phyloP scores from a whole-genome alignment of 2,113 vertebrate genomes.

The Phylloscopus trochilus region DNA sequence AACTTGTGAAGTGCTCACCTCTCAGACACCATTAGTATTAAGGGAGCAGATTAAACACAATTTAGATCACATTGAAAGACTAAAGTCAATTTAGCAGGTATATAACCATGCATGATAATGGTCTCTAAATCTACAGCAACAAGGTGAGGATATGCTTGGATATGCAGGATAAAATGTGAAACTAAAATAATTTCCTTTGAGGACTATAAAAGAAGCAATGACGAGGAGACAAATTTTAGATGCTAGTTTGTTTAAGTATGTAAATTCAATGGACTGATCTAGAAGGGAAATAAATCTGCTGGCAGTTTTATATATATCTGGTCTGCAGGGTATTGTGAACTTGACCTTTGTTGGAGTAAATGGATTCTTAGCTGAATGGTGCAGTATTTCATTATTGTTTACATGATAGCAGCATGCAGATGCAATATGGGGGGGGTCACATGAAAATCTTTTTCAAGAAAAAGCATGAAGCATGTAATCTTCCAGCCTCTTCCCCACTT shows the following conservation, averaged over 20 bases:
- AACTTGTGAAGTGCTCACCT: slow-evolving; percentile 7
- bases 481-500: background rate
- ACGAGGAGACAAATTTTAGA: slow-evolving; percentile 35
- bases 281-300: slow-evolving; percentile 39
- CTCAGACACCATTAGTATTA: slow-evolving; percentile 35
- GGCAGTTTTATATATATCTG: background rate
- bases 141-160: slow-evolving; percentile 37
- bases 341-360: slow-evolving; percentile 42
- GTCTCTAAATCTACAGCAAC: slow-evolving; percentile 40
- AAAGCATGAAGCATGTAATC: background rate
- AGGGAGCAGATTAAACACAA: slow-evolving; percentile 43
- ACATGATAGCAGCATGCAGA: background rate
- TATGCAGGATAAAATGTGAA: slow-evolving; percentile 39
- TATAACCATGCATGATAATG: slow-evolving; percentile 44
- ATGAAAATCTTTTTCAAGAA: background rate
- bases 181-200: slow-evolving; percentile 47
- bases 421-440: background rate
- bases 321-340: slow-evolving; percentile 18
- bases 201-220: slow-evolving; percentile 35
- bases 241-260: slow-evolving; percentile 52
- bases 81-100: slow-evolving; percentile 51
- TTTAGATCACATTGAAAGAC: slow-evolving; percentile 41
- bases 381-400: slow-evolving; percentile 1
- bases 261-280: slow-evolving; percentile 57
- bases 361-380: background rate